phyloP scores from a whole-genome alignment of 2,113 vertebrate species.

The Junco hyemalis region DNA sequence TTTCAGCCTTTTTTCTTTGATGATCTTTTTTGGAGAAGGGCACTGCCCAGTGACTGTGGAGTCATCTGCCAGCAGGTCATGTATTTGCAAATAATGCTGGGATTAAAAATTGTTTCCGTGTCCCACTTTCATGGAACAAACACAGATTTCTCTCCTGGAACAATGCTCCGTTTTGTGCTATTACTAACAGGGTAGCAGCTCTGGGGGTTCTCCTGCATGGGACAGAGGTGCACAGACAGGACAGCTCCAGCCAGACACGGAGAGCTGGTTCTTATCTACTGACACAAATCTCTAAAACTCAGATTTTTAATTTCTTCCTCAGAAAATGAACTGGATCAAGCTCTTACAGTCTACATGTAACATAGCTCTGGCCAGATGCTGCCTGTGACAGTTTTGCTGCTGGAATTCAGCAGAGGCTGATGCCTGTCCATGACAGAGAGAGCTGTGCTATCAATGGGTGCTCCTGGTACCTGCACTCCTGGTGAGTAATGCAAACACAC shows the following conservation, averaged over 20 bases:
- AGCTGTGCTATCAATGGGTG: background rate
- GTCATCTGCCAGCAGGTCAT: background rate
- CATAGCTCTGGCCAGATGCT: background rate
- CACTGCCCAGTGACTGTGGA: background rate
- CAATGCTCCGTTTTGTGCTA: background rate
- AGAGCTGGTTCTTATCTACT: background rate
- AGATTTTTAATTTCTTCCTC: background rate
- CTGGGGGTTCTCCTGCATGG: background rate
- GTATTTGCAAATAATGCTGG: background rate
- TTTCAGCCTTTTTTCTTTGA: background rate
- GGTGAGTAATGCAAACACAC: background rate
- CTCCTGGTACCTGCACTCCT: background rate
- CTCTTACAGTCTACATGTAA: background rate
- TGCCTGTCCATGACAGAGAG: background rate
- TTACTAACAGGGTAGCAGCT: background rate
- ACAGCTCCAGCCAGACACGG: background rate
- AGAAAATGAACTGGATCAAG: background rate
- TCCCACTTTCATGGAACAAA: background rate
- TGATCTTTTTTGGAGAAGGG: background rate
- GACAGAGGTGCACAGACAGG: background rate
- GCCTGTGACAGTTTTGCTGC: background rate
- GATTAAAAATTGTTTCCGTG: background rate
- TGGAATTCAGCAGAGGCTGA: background rate
- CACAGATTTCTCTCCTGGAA: background rate
- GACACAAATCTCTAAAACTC: background rate